A percentile compares a stretch with the other conserved stretches of the same genome.
phyloP scores from a whole-genome alignment of 2,113 vertebrate species.

The Pelodiscus sinensis region DNA sequence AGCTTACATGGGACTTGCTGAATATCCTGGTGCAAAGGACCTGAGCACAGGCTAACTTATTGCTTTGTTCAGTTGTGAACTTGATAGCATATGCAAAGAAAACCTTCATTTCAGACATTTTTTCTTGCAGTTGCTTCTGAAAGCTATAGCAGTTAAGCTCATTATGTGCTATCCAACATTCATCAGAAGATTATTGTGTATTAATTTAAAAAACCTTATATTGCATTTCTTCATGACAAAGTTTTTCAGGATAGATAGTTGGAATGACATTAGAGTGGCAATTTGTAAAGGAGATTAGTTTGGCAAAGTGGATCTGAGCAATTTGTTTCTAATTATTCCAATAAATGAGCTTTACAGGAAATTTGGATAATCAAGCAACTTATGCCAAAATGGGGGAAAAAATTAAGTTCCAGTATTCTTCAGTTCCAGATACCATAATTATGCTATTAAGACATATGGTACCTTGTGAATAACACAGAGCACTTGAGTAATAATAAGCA shows the following conservation, averaged over 20 bases:
- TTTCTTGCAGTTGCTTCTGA: neutral
- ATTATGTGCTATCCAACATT: conserved; percentile 62
- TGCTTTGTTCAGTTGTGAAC: neutral
- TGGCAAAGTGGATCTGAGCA: conserved; percentile 69
- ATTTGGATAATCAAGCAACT: conserved; percentile 71
- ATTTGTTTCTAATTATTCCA: conserved; percentile 82
- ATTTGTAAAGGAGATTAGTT: conserved; percentile 80
- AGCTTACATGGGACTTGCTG: neutral
- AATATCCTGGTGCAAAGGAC: neutral
- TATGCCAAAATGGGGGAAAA: conserved; percentile 32
- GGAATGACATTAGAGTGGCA: conserved; percentile 69
- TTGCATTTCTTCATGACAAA: conserved; percentile 69
- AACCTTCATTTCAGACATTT: conserved; percentile 59
- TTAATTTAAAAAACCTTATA: conserved; percentile 71
- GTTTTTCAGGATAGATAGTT: conserved; percentile 65
- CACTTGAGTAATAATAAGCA: conserved; percentile 34
- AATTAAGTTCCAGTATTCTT: conserved; percentile 53
- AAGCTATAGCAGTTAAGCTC: conserved; percentile 58
- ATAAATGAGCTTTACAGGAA: conserved; percentile 72
- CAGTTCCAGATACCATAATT: conserved; percentile 46
- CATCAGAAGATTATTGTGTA: conserved; percentile 74
- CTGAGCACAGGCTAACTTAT: neutral
- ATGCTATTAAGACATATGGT: conserved; percentile 50
- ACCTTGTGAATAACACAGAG: conserved; percentile 29
- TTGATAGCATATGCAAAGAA: conserved; percentile 1